Evolutionary conservation across 1,140 invertebrate genomes (phyloP).

Genomic region (Globodera rostochiensis): DNA sequence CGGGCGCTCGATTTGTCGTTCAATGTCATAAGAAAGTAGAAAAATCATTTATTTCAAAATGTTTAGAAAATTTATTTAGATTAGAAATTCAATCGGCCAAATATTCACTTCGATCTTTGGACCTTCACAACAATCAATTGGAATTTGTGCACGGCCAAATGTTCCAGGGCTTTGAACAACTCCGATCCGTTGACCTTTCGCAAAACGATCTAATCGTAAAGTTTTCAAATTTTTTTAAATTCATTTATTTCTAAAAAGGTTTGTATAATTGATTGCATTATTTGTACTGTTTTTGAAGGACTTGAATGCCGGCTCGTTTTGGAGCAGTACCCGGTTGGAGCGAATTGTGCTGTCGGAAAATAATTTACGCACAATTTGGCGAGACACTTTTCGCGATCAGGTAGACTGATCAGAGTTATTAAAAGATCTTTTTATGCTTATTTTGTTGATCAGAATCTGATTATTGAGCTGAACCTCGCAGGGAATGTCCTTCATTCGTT

Average conservation of each 20-base stretch:
- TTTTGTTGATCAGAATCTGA: constrained; percentile 37
- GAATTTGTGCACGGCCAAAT: constrained; percentile 46
- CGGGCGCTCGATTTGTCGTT: constrained; percentile 42
- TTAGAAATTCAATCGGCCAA: constrained; percentile 33
- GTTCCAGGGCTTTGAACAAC: constrained; percentile 36
- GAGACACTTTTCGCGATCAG: constrained; percentile 46
- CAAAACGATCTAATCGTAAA: constrained; percentile 47
- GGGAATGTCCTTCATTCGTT: constrained; percentile 38
- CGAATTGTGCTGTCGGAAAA: constrained; percentile 44
- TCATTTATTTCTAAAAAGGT: no score
- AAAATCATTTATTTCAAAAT: neutral
- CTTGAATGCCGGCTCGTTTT: constrained; percentile 42
- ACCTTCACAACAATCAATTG: constrained; percentile 40
- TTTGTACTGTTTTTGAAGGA: constrained; percentile 18
- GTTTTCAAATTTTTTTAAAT: no score
- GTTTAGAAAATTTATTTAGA: constrained; percentile 20
- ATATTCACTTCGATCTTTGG: constrained; percentile 39
- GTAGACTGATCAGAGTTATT: constrained; percentile 12
- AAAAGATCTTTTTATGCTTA: constrained; percentile 18
- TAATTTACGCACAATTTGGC: constrained; percentile 45
- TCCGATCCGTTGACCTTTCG: constrained; percentile 36
- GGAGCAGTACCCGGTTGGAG: constrained; percentile 23
- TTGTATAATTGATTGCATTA: no score
- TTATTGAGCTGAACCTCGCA: constrained; percentile 37
- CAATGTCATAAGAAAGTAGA: constrained; percentile 38